Conservation (phyloP, 2,113 vertebrate species). For the Vimba vimba region DNA sequence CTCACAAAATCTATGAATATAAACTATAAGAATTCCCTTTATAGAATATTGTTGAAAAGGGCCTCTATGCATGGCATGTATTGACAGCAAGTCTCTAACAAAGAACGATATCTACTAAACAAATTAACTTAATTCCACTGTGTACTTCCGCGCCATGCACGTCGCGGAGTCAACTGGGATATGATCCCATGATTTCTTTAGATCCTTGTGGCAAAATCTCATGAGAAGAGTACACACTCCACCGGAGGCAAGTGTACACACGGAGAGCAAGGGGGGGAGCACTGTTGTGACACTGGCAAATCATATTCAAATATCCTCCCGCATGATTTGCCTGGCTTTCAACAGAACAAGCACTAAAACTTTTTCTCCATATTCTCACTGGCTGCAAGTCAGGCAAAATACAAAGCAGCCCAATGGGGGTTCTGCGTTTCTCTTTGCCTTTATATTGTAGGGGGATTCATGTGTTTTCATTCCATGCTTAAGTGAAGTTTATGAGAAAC, state of each 20-base stretch:
- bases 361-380: slow-evolving; percentile 42
- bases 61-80: neutral
- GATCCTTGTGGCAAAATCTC: slow-evolving; percentile 53
- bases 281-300: slow-evolving; percentile 63
- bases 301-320: slow-evolving; percentile 65
- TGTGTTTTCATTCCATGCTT: neutral
- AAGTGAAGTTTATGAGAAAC: slow-evolving; percentile 18
- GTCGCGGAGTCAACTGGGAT: slow-evolving; percentile 35
- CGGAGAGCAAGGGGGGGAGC: slow-evolving; percentile 39
- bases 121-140: slow-evolving; percentile 9
- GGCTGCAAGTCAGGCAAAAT: slow-evolving; percentile 39
- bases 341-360: slow-evolving; percentile 53
- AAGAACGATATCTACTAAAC: slow-evolving; percentile 26
- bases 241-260: slow-evolving; percentile 48
- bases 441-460: neutral
- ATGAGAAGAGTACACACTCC: slow-evolving; percentile 43
- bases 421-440: slow-evolving; percentile 35
- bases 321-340: slow-evolving; percentile 63
- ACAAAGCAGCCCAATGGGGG: slow-evolving; percentile 13
- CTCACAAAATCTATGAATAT: neutral
- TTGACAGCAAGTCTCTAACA: neutral
- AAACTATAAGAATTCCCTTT: neutral
- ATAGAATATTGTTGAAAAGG: neutral
- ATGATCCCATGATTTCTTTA: slow-evolving; percentile 56
- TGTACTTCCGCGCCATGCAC: neutral